Conservation (phyloP, 1,140 invertebrate genomes). For the Zaprionus ghesquierei region DNA sequence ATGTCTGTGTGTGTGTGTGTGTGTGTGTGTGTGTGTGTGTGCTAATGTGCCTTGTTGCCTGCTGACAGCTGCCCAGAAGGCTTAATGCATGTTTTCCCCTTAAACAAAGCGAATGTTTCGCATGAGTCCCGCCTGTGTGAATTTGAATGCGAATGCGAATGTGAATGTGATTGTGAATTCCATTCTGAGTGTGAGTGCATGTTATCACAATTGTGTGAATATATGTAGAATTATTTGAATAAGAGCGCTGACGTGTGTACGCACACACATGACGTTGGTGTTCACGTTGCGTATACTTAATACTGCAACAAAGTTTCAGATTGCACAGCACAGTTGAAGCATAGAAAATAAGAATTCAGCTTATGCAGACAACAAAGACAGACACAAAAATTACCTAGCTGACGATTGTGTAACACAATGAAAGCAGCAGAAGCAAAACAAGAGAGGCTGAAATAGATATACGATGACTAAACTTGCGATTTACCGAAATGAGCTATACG, state of each 20-base stretch:
- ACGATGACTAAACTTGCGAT: background rate
- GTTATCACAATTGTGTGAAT: slow-evolving; percentile 10
- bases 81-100: slow-evolving; percentile 44
- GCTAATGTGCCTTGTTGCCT: slow-evolving; percentile 46
- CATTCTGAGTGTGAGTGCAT: slow-evolving; percentile 2
- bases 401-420: slow-evolving; percentile 3
- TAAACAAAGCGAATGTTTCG: slow-evolving; percentile 63
- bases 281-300: slow-evolving; percentile 59
- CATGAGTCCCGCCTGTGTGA: slow-evolving; percentile 15
- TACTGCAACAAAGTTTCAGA: slow-evolving; percentile 6
- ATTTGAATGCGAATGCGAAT: background rate
- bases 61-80: slow-evolving; percentile 58
- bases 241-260: slow-evolving; percentile 11
- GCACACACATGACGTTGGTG: slow-evolving; percentile 13
- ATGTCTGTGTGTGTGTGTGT: background rate
- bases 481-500: background rate
- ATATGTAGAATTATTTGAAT: background rate
- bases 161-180: background rate
- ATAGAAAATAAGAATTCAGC: background rate
- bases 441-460: background rate
- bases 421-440: background rate
- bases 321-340: background rate
- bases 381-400: background rate
- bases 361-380: background rate
- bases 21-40: slow-evolving; percentile 13